A percentile compares a stretch with the other conserved stretches of the same genome.
phyloP scores from a whole-genome alignment of 2,113 vertebrate genomes.

The Nesogale talazaci region DNA sequence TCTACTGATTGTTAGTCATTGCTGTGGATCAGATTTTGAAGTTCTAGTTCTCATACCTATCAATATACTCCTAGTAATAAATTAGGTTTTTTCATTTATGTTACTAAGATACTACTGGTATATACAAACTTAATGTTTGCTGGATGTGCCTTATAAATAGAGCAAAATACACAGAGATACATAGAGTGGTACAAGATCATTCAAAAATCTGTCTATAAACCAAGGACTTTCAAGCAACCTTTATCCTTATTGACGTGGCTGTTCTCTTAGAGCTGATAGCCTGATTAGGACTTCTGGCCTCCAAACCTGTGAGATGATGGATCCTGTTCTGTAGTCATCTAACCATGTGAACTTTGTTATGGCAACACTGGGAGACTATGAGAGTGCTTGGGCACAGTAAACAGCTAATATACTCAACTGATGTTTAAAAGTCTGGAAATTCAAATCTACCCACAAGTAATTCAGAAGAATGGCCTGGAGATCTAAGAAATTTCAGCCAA shows the following conservation, averaged over 20 bases:
- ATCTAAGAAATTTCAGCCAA: not conserved
- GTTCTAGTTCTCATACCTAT: not conserved
- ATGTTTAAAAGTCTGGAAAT: not conserved
- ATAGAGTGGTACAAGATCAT: not conserved
- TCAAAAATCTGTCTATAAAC: not conserved
- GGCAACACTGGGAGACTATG: not conserved
- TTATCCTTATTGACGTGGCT: not conserved
- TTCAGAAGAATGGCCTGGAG: not conserved
- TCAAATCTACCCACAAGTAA: not conserved
- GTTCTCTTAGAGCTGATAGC: not conserved
- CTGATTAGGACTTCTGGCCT: not conserved
- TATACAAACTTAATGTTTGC: not conserved
- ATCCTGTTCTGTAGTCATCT: not conserved
- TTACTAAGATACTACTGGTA: not conserved
- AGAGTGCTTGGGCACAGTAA: not conserved
- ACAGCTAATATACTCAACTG: not conserved
- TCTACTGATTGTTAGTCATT: not conserved
- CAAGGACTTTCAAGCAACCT: not conserved
- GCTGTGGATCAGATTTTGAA: not conserved
- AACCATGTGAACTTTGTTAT: not conserved
- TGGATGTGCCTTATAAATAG: not conserved
- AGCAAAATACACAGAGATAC: not conserved
- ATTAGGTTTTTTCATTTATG: not conserved
- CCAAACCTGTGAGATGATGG: not conserved
- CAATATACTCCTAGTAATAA: not conserved